Conservation (phyloP, 2,888 invertebrate species). For the Acanthosoma haemorrhoidale region DNA sequence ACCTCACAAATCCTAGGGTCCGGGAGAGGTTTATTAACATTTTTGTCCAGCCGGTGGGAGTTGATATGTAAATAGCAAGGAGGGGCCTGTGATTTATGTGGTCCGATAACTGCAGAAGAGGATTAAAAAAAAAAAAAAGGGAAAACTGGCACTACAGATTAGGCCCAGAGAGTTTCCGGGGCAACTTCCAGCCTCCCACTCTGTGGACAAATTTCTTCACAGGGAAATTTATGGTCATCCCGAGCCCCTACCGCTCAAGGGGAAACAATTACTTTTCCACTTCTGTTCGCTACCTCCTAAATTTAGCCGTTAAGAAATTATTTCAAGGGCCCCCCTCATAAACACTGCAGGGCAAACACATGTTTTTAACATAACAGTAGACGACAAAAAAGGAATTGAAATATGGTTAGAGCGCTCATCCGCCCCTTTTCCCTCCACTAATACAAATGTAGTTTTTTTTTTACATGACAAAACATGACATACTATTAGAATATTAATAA, state of each 20-base stretch:
- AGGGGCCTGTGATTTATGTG: constrained; percentile 10
- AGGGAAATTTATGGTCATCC: background rate
- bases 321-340: background rate
- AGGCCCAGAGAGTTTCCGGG: constrained; percentile 4
- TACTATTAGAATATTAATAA: too few relatives aligned
- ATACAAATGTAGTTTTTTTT: too few relatives aligned
- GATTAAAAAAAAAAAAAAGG: too few relatives aligned
- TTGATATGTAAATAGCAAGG: background rate
- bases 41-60: background rate
- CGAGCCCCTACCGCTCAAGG: background rate
- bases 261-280: constrained; percentile 8
- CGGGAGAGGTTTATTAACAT: constrained; percentile 3
- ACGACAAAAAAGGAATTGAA: background rate
- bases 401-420: too few relatives aligned
- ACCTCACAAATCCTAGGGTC: constrained; percentile 14
- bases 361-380: background rate
- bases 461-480: too few relatives aligned
- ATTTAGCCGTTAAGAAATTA: background rate
- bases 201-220: constrained; percentile 9
- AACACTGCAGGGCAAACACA: background rate
- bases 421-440: too few relatives aligned
- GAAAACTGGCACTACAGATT: constrained; percentile 1
- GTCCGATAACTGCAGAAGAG: background rate
- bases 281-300: background rate
- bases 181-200: too few relatives aligned